Evolutionary conservation across 1,140 invertebrate genomes (phyloP), one percentile per base, ranked within the genome.

Genomic region (Scaptomyza montana): DNA sequence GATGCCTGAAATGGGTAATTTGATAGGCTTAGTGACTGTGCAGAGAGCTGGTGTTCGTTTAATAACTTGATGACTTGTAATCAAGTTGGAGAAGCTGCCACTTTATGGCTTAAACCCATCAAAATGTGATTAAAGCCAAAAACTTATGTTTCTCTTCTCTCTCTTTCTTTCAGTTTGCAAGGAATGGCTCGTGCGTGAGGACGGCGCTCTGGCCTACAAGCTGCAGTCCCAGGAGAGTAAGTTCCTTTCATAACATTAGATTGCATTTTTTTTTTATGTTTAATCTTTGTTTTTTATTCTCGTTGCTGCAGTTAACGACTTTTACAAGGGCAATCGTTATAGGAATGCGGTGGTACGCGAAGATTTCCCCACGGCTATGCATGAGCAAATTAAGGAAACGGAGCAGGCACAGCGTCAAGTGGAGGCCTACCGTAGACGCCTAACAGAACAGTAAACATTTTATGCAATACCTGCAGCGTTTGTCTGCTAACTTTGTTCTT

Each of bases 181-280:
- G 72, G 96, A 98, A 93, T 99, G 97, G 97, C 93, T 98, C 70
- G 96, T 98, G 46, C 95, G 97, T 79, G 97, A 98, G 92, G 98
- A 99, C 92, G 96, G 96, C 50, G 97, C 97, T 8, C 92, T 98
- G 74, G 98, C 97, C 5, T 96, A 98, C 92, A 94, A 95, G 63
- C 93, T 98, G 10, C 98, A 99, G 92, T 96, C 96, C 90, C 94
- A 98, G 93, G 98, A 98, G 94, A 97, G 97, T 96, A 93, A 94
- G 94, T 94, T 45, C 16, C 19, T 6, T 4, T 16, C n/a, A 57
- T 62, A 43, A n/a, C 47, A 50, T 61, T 71, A 41, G 43, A 60
- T 51, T 66, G 50, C 66, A 47, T 49, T 46, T 75, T 65, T 63
- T 36, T 60, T 46, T 64, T 33, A n/a, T 45, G 7, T 12, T 10